A percentile compares a stretch with the other conserved stretches of the same genome.
Conservation (phyloP, 2,113 vertebrate genomes). For the Ammodytes marinus region DNA sequence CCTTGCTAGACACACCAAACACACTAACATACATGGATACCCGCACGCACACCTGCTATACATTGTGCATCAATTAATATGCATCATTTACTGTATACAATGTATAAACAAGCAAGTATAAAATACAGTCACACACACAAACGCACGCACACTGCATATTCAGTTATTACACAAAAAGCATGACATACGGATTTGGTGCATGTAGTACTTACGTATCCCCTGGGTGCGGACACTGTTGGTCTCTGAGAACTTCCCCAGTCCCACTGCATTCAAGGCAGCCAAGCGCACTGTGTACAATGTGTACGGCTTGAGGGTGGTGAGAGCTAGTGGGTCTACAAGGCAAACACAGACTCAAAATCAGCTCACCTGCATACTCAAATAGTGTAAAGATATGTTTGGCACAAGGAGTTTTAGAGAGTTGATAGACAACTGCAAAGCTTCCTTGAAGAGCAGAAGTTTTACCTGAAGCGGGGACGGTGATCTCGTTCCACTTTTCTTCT, state of each 20-base stretch:
- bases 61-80: not conserved
- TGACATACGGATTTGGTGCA: not conserved
- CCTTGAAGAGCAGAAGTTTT: not conserved
- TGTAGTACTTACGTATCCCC: constrained; percentile 75
- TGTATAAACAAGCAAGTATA: not conserved
- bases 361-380: not conserved
- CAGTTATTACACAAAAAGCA: not conserved
- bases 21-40: not conserved
- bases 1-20: not conserved
- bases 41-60: not conserved
- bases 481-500: constrained; percentile 61
- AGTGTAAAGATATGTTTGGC: not conserved
- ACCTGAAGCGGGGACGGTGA: constrained; percentile 64
- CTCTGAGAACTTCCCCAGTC: constrained; percentile 76
- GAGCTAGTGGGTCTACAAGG: constrained; percentile 57
- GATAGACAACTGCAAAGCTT: not conserved
- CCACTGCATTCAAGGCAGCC: constrained; percentile 78
- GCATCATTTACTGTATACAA: not conserved
- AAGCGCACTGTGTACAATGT: constrained; percentile 76
- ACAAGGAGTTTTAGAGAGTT: not conserved
- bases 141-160: not conserved
- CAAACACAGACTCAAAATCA: constrained; percentile 3
- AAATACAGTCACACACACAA: too few relatives aligned
- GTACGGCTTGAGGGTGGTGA: constrained; percentile 74
- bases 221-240: constrained; percentile 55